phyloP scores from a whole-genome alignment of 2,113 vertebrate species.

The Sakesphorus luctuosus region DNA sequence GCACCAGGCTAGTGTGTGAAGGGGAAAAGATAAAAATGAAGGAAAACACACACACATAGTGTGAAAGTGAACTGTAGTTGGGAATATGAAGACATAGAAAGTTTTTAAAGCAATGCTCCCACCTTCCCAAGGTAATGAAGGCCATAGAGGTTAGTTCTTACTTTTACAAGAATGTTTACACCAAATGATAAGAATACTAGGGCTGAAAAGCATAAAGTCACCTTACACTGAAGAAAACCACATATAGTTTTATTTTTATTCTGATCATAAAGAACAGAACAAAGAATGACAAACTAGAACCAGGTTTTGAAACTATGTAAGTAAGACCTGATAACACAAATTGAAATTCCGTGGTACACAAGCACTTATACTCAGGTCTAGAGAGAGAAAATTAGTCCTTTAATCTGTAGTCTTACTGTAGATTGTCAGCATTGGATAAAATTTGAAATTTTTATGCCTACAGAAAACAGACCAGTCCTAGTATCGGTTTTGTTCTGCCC shows the following conservation, averaged over 20 bases:
- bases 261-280: neutral
- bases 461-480: neutral
- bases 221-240: neutral
- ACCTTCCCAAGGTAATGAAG: neutral
- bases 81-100: neutral
- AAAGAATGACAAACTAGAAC: neutral
- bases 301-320: neutral
- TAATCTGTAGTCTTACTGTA: neutral
- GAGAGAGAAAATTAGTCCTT: neutral
- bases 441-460: neutral
- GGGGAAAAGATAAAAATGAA: neutral
- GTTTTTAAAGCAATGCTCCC: neutral
- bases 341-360: neutral
- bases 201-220: neutral
- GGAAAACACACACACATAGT: neutral
- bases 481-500: neutral
- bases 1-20: neutral
- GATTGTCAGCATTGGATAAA: neutral
- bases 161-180: neutral
- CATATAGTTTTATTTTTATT: neutral
- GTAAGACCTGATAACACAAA: neutral
- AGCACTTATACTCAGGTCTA: neutral
- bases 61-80: neutral
- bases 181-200: neutral
- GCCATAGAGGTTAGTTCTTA: neutral